Percentiles rank a stretch among this genome's conserved stretches.
Evolutionary conservation across 2,797 vertebrate species (phyloP).

Genomic region (Pelobates cultripes): DNA sequence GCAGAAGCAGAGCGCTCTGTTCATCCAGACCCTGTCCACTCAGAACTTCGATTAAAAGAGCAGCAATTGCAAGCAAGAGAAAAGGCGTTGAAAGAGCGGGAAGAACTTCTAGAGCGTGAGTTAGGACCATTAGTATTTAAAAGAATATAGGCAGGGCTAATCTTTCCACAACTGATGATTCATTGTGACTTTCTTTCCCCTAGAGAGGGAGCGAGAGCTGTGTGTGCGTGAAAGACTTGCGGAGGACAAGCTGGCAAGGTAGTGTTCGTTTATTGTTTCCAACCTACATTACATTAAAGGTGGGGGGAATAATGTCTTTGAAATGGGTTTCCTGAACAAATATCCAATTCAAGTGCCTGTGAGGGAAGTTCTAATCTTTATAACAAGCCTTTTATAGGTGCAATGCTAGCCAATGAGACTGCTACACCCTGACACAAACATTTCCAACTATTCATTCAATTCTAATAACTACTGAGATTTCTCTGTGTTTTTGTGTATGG

Average conservation of each 20-base stretch:
- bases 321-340: too few relatives aligned
- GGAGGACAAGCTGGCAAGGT: conserved; percentile 86
- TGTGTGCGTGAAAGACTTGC: conserved; percentile 85
- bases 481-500: too few relatives aligned
- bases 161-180: too few relatives aligned
- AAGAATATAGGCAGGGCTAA: not conserved
- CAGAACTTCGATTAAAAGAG: conserved; percentile 79
- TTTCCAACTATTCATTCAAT: too few relatives aligned
- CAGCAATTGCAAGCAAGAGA: conserved; percentile 81
- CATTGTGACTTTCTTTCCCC: not conserved
- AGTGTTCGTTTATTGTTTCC: conserved; percentile 47
- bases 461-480: too few relatives aligned
- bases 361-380: too few relatives aligned
- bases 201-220: conserved; percentile 87
- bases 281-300: too few relatives aligned
- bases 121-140: not conserved
- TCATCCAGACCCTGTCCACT: conserved; percentile 55
- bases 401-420: too few relatives aligned
- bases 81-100: conserved; percentile 81
- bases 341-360: too few relatives aligned
- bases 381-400: too few relatives aligned
- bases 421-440: too few relatives aligned
- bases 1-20: conserved; percentile 68
- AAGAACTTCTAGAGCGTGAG: conserved; percentile 89
- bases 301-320: too few relatives aligned